phyloP scores from a whole-genome alignment of 2,113 vertebrate species.

The Tamias sibiricus region DNA sequence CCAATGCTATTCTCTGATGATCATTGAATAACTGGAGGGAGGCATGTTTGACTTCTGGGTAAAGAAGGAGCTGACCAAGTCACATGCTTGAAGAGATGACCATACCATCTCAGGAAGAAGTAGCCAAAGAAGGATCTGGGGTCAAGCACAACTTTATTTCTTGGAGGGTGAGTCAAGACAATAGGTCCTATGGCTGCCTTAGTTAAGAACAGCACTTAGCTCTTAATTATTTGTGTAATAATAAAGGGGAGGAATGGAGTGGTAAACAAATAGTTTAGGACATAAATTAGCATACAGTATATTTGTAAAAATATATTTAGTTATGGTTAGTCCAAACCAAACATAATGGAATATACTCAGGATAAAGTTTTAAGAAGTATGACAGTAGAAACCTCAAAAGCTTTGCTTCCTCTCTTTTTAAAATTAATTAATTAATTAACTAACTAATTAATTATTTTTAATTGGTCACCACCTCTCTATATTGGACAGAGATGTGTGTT shows the following conservation, averaged over 20 bases:
- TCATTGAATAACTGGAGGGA: neutral
- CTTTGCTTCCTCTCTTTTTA: neutral
- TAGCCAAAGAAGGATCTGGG: neutral
- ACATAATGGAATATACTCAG: neutral
- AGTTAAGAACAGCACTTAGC: neutral
- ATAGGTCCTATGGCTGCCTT: neutral
- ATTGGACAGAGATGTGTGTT: neutral
- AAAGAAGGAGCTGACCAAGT: neutral
- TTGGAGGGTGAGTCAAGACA: neutral
- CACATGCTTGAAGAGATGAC: neutral
- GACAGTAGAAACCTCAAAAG: slow-evolving; percentile 11
- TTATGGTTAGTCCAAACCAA: neutral
- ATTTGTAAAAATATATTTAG: neutral
- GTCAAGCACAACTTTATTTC: neutral
- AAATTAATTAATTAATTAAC: no score
- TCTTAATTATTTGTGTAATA: neutral
- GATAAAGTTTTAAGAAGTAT: neutral
- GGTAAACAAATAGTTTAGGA: neutral
- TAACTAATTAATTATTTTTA: no score
- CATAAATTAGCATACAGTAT: neutral
- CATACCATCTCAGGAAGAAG: neutral
- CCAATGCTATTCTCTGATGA: neutral
- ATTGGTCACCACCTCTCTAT: neutral
- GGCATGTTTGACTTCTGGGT: neutral
- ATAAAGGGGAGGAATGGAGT: neutral